Evolutionary conservation across 2,113 vertebrate genomes (phyloP), one percentile per base, ranked within the genome.

Genomic region (Thermophis baileyi): DNA sequence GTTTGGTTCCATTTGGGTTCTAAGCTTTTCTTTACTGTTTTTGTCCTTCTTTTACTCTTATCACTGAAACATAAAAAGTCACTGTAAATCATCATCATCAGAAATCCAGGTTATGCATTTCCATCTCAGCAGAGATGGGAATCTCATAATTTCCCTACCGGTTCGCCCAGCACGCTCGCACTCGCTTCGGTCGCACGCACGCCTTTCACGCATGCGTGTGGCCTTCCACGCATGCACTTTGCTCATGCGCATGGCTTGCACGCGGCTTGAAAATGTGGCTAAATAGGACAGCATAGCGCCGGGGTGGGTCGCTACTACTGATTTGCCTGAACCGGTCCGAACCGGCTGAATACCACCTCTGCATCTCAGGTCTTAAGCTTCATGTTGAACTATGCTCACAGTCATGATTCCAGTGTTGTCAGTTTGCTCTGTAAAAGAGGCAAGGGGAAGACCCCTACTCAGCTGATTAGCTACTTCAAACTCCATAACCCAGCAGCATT

Each of bases 1-100:
- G 99, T 99, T 97, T 99, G 99, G 96, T 99, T 99, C 99, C 99
- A 99, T 97, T 99, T 99, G 93, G 99, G 99, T 95, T 99, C 99
- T 88, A 98, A 98, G 57, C 98, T 98, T 98, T 99, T 99, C 98
- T 99, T 99, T 96, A 99, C 98, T 7, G 99, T 99, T 98, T 99
- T 99, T 89, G 99, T 99, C 96, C 99, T 98, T 88, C 99, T 98
- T 97, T 99, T 99, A 97, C 99, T 99, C 96, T 99, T 99, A 96
- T 99, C 99, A 95, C 99, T 99, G 96, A 91, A 97, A 97, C 57
- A 97, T 63, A 96, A 97, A 86, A 94, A 20, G 93, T 46, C 54
- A 50, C 92, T 93, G 20, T 93, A 91, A 97, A 92, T 94, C 46
- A 90, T 74, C 95, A 93, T 85, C 9, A 57, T 57, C 24, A 95